Conservation (phyloP, 2,113 vertebrate genomes). For the Sinocyclocheilus maitianheensis region DNA sequence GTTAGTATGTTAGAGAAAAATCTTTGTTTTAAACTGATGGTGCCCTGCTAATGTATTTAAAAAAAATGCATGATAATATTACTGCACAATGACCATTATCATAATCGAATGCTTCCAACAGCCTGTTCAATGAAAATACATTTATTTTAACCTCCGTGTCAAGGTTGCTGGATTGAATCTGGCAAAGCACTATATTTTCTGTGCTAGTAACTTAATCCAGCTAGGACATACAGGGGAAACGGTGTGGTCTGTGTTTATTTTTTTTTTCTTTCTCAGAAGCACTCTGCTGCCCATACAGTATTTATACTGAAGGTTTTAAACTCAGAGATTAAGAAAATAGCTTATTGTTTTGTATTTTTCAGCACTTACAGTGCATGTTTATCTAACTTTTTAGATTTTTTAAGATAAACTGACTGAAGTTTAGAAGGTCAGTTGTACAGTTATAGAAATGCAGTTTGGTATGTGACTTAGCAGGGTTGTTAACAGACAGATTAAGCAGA, state of each 20-base stretch:
- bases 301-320: background rate
- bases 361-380: background rate
- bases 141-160: background rate
- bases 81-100: background rate
- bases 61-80: background rate
- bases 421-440: background rate
- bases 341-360: background rate
- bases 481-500: background rate
- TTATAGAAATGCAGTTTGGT: background rate
- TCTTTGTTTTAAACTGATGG: no score
- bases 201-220: background rate
- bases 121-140: background rate
- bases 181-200: background rate
- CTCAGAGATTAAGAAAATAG: background rate
- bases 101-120: background rate
- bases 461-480: background rate
- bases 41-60: background rate
- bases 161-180: background rate
- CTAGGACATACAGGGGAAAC: background rate
- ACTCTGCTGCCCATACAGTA: background rate
- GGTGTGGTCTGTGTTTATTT: background rate
- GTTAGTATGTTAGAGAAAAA: background rate
- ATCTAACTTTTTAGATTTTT: background rate
- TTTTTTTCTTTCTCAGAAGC: background rate
- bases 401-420: background rate